Conservation (phyloP, 2,888 invertebrate species). For the Aphidoletes aphidimyza region DNA sequence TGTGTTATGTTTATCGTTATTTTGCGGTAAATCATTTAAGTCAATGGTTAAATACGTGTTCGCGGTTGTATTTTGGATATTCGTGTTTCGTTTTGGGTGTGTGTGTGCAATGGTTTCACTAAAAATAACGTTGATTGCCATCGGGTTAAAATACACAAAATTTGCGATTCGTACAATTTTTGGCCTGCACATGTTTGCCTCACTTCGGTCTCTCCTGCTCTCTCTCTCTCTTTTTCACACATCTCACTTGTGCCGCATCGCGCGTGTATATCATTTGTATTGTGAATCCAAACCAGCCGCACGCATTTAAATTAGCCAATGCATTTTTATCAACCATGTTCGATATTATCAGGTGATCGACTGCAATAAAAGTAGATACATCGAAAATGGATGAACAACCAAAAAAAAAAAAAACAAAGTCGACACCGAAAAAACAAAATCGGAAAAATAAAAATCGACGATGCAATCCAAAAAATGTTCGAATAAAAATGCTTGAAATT, state of each 20-base stretch:
- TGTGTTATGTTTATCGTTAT: constrained; percentile 44
- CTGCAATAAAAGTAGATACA: constrained; percentile 43
- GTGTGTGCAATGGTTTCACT: neutral
- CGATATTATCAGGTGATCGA: constrained; percentile 49
- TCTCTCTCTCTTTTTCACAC: no score
- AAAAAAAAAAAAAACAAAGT: neutral
- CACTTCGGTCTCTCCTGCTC: no score
- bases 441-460: neutral
- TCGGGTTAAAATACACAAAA: constrained; percentile 3
- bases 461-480: neutral
- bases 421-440: neutral
- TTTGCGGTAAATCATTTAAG: constrained; percentile 17
- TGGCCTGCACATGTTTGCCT: no score
- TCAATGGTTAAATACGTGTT: neutral
- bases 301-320: no score
- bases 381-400: neutral
- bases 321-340: neutral
- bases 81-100: neutral
- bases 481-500: neutral
- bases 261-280: no score
- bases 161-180: neutral
- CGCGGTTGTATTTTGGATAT: neutral
- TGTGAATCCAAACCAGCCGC: no score
- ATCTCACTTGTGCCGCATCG: no score
- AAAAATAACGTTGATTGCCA: constrained; percentile 37